Evolutionary conservation across 2,888 invertebrate genomes (phyloP).

Genomic region (Lingula anatina): DNA sequence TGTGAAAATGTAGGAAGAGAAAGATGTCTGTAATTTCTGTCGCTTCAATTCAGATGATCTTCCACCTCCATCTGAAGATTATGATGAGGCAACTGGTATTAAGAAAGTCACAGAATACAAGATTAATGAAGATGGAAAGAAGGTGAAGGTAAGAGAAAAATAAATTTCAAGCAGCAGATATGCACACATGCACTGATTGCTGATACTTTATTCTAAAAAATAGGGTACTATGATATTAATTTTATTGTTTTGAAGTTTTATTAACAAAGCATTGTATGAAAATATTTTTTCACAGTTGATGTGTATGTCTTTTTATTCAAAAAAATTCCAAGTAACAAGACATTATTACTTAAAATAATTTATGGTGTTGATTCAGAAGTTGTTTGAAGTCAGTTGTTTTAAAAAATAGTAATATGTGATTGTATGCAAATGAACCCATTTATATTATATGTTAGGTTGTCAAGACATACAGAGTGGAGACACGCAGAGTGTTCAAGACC

Average conservation of each 20-base stretch:
- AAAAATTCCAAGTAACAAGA: too few species aligned
- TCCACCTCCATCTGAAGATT: slow-evolving; percentile 56
- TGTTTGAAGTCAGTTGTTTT: neutral
- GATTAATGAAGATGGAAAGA: slow-evolving; percentile 84
- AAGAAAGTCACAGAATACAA: slow-evolving; percentile 92
- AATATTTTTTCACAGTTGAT: too few species aligned
- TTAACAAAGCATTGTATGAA: too few species aligned
- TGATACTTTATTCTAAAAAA: too few species aligned
- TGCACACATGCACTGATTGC: too few species aligned
- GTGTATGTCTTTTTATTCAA: too few species aligned
- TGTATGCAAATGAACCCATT: neutral
- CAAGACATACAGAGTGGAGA: slow-evolving; percentile 84
- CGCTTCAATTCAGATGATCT: slow-evolving; percentile 28
- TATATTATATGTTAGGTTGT: slow-evolving; percentile 44
- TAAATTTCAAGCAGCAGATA: too few species aligned
- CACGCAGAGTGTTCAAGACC: slow-evolving; percentile 69
- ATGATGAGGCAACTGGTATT: slow-evolving; percentile 66
- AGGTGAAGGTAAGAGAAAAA: slow-evolving; percentile 62
- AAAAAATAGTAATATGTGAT: neutral
- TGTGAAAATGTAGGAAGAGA: too few species aligned
- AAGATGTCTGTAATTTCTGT: slow-evolving; percentile 23
- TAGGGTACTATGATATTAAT: too few species aligned
- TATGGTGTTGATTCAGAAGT: neutral
- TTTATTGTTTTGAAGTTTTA: too few species aligned
- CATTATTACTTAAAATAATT: neutral